Evolutionary conservation across 1,140 invertebrate genomes (phyloP), one percentile per base, ranked within the genome.

Genomic region (Drosophila mojavensis): DNA sequence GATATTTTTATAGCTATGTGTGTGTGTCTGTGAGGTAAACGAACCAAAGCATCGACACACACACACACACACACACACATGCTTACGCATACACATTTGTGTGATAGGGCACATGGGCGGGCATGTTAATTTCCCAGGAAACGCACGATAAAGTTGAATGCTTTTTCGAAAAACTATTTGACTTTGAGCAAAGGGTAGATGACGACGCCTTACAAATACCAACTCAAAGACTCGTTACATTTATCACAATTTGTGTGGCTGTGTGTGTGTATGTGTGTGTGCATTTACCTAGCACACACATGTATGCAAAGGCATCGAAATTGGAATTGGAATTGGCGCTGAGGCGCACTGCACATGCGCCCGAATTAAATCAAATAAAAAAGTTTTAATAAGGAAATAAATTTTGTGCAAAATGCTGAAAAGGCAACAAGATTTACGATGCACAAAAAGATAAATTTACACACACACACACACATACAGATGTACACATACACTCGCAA

Each of bases 81-180:
- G 59, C 13, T 41, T 26, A 50, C 3, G 30, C 41, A 9, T 17
- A 47, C 20, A 5, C 11, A n/a, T 10, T 4, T 0, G 28, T 7
- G 11, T 20, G 24, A 10, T 45, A 17, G 36, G 17, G 64, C n/a
- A 36, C 11, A 43, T 4, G 45, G 39, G 55, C 33, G 55, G 24
- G 78, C 73, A 88, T 88, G 84, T 88, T 89, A 89, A 89, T 89
- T 88, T 88, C 84, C 80, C 84, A 83, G 84, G 84, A 88, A 89
- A 89, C 80, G 77, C 84, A 89, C 81, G 84, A 89, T 88, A 88
- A 88, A 88, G 78, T 88, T 89, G 84, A 88, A 78, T 83, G 80
- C 77, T 89, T 83, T 80, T 85, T 75, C 75, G 79, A 82, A 88
- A 81, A 88, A 88, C 84, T 88, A 88, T 88, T 88, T 75, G 70